Conservation (phyloP, 23 tunicate species). For the Halocynthia roretzi region DNA sequence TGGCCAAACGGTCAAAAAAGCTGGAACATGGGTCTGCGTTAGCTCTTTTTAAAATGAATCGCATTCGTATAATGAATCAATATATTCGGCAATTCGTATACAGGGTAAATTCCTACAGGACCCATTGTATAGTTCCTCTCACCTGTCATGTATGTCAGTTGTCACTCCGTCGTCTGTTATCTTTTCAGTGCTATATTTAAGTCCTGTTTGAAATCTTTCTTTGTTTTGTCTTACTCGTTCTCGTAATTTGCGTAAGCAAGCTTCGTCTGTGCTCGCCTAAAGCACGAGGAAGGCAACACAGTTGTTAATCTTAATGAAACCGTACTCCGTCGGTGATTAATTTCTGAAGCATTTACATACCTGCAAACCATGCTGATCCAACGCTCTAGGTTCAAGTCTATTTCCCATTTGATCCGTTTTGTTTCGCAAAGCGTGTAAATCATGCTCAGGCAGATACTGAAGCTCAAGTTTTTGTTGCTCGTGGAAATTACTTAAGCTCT, state of each 20-base stretch:
- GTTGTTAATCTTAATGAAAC: too few relatives aligned
- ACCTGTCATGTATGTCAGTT: conserved; percentile 74
- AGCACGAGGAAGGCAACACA: too few relatives aligned
- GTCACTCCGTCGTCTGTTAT: conserved; percentile 44
- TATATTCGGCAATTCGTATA: too few relatives aligned
- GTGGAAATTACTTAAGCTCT: neutral
- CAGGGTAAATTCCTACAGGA: too few relatives aligned
- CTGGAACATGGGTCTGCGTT: too few relatives aligned
- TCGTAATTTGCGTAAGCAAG: conserved; percentile 19
- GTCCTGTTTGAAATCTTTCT: conserved; percentile 42
- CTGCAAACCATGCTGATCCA: conserved; percentile 62
- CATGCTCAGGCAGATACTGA: conserved; percentile 47
- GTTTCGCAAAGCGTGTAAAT: conserved; percentile 69
- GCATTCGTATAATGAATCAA: too few relatives aligned
- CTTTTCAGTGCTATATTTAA: conserved; percentile 63
- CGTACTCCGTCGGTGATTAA: neutral
- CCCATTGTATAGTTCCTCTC: neutral
- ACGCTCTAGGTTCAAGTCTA: conserved; percentile 45
- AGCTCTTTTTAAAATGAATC: too few relatives aligned
- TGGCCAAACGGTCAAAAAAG: too few relatives aligned
- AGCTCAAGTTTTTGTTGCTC: conserved; percentile 43
- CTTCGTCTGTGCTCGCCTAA: conserved; percentile 9
- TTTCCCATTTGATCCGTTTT: conserved; percentile 68
- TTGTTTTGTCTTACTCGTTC: neutral
- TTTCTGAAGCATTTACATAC: conserved; percentile 9